A percentile compares a stretch with the other conserved stretches of the same genome.
These are phyloP conservation scores for Patella depressa DNA, from an alignment of 2,888 invertebrate species.

Conservation along the genomic window DNA sequence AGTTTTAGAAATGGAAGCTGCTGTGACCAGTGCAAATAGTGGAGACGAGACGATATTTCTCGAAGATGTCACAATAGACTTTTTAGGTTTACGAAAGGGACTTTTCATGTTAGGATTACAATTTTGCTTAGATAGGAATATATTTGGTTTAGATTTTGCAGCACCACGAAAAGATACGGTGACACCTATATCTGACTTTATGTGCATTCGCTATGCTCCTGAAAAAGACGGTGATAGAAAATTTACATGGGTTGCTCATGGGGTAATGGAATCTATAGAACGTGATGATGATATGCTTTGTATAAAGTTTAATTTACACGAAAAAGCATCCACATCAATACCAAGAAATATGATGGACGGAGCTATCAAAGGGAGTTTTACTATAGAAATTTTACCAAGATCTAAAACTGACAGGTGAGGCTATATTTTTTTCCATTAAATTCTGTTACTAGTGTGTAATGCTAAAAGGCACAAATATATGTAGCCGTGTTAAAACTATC, in stretches of 20 bases:
- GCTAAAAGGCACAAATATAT: too few species aligned
- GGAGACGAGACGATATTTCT: conserved; percentile 40
- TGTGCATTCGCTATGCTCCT: conserved; percentile 11
- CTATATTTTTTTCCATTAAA: too few species aligned
- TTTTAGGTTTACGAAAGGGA: conserved; percentile 31
- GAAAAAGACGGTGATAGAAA: neutral
- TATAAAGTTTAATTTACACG: too few species aligned
- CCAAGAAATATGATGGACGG: neutral
- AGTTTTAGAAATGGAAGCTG: conserved; percentile 52
- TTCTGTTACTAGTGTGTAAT: too few species aligned
- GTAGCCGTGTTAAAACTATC: too few species aligned
- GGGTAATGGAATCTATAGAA: conserved; percentile 13
- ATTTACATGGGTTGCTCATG: conserved; percentile 32
- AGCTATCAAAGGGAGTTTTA: neutral
- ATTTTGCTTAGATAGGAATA: conserved; percentile 44
- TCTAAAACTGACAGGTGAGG: neutral
- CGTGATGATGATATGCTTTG: neutral
- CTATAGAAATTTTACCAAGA: neutral
- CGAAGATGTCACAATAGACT: conserved; percentile 41
- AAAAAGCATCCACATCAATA: neutral
- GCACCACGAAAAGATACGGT: conserved; percentile 32
- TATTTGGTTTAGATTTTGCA: conserved; percentile 40
- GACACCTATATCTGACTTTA: conserved; percentile 30
- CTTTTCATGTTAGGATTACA: conserved; percentile 35
- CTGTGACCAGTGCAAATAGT: conserved; percentile 35